A percentile compares a stretch with the other conserved stretches of the same genome.
These are phyloP conservation scores for Habrosyne pyritoides DNA, from an alignment of 2,888 invertebrate genomes.

Conservation along the genomic window DNA sequence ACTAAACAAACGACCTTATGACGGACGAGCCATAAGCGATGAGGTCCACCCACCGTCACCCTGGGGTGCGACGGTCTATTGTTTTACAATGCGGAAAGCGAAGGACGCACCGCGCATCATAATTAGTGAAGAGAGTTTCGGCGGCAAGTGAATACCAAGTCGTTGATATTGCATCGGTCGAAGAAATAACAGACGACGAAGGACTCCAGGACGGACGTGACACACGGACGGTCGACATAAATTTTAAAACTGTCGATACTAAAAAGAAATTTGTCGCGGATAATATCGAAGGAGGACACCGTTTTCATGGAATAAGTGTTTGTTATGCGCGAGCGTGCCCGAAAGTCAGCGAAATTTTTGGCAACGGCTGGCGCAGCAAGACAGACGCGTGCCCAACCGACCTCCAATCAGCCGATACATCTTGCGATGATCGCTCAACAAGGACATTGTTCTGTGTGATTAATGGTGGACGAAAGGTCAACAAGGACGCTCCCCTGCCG, in stretches of 20 bases:
- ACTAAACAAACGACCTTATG: conserved; percentile 44
- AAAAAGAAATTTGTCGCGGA: conserved; percentile 50
- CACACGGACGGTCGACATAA: conserved; percentile 41
- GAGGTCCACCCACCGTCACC: conserved; percentile 61
- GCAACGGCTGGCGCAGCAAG: conserved; percentile 50
- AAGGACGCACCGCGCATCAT: conserved; percentile 69
- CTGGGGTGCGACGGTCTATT: conserved; percentile 68
- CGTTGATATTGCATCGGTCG: conserved; percentile 51
- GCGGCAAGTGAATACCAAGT: conserved; percentile 75
- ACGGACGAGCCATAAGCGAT: conserved; percentile 50
- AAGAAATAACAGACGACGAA: conserved; percentile 59
- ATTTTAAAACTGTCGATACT: conserved; percentile 41
- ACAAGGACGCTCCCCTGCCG: conserved; percentile 43
- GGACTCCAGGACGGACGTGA: conserved; percentile 65
- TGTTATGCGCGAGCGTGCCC: conserved; percentile 61
- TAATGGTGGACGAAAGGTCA: conserved; percentile 45
- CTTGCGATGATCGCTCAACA: conserved; percentile 59
- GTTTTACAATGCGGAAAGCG: conserved; percentile 77
- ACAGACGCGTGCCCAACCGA: conserved; percentile 38
- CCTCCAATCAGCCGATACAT: conserved; percentile 54
- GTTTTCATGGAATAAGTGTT: conserved; percentile 49
- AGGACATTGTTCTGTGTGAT: conserved; percentile 59
- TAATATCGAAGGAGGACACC: conserved; percentile 45
- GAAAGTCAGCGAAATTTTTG: conserved; percentile 73
- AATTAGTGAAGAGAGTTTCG: conserved; percentile 79